Evolutionary conservation across 1,140 invertebrate species (phyloP).

Genomic region (Monomorium pharaonis): DNA sequence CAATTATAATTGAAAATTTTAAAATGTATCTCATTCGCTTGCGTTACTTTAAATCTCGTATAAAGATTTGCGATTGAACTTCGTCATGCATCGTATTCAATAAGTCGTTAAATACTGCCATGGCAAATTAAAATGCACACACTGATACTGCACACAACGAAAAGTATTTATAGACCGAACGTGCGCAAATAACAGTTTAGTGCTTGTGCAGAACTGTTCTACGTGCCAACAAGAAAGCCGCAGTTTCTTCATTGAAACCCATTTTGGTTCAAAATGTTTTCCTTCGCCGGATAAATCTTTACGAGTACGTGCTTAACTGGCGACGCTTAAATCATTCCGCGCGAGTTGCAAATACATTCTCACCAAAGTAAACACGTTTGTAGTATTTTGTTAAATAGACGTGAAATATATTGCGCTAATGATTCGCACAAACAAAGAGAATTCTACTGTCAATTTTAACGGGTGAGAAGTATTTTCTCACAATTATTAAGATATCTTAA

Average conservation of each 20-base stretch:
- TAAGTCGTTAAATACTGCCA: not conserved
- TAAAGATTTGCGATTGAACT: too few species aligned
- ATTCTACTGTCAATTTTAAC: not conserved
- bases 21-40: too few species aligned
- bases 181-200: constrained; percentile 28
- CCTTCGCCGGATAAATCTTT: constrained; percentile 12
- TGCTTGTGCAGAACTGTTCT: constrained; percentile 18
- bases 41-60: too few species aligned
- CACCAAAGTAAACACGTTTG: not conserved
- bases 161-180: constrained; percentile 33
- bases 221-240: constrained; percentile 36
- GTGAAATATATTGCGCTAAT: not conserved
- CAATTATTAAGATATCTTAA: too few species aligned
- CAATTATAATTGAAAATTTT: not conserved
- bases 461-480: not conserved
- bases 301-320: constrained; percentile 46
- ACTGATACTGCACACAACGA: not conserved
- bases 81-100: not conserved
- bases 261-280: constrained; percentile 44
- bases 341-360: not conserved
- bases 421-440: not conserved
- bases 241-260: constrained; percentile 2
- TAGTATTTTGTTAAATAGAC: not conserved
- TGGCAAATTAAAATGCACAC: not conserved
- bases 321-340: constrained; percentile 27